Evolutionary conservation across 1,140 invertebrate species (phyloP), one percentile per base, ranked within the genome.

Genomic region (Ceratosolen solmsi): DNA sequence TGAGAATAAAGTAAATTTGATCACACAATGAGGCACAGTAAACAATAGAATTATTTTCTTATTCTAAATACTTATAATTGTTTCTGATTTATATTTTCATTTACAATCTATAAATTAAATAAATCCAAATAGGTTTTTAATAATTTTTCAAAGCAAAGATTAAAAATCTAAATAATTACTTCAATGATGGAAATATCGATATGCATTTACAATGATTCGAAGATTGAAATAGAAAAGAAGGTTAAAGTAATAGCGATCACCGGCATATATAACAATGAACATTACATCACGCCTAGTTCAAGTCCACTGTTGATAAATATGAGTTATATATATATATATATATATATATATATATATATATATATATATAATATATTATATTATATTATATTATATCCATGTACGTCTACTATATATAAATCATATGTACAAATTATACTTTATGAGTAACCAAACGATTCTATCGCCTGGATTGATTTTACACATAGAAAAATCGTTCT

Each of bases 211-310:
- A 72, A 54, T 63, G 2, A 15, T 63, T n/a, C 27, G 5, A 46
- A 70, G 51, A 38, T 46, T 15, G 17, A 51, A 33, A 68, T 30
- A 33, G 15, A 51, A 46, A 60, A 36, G n/a, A 38, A 54, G 46
- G 30, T 36, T 54, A 54, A 46, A 80, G 25, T 74, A 80, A 49
- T 80, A 80, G 54, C 56, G 56, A 80, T 74, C 71, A 80, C 58
- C 71, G 79, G 56, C 51, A 80, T n/a, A 74, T 74, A 74, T 25
- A 74, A 74, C 79, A 65, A 74, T 80, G 79, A 74, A 74, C 70
- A 80, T 80, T 74, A 51, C 41, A 80, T 74, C 27, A 73, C 27
- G 27, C 11, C 38, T 41, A 38, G 71, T 20, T 65, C n/a, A 51
- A 65, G 27, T 65, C 58, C 20, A 65, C 46, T 80, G 71, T 65